Percentiles rank a stretch among this genome's conserved stretches.
phyloP scores from a whole-genome alignment of 2,113 vertebrate species.

The Nothoprocta pentlandii region DNA sequence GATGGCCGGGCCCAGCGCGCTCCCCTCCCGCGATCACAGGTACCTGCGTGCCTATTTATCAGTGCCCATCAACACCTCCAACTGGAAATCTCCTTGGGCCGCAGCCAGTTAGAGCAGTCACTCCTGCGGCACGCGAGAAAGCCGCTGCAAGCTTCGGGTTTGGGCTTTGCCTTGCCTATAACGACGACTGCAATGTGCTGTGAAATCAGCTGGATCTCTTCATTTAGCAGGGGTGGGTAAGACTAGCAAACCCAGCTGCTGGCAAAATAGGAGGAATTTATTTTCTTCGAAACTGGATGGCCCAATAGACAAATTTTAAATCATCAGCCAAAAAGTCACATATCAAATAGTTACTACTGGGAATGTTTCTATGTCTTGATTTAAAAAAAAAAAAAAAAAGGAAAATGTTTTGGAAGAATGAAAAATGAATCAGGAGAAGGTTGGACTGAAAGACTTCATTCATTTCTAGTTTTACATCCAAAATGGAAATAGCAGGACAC shows the following conservation, averaged over 20 bases:
- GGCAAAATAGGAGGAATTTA: neutral
- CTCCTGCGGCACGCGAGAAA: neutral
- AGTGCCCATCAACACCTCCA: accelerated
- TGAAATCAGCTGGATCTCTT: neutral
- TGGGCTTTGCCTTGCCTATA: neutral
- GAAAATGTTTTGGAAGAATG: neutral
- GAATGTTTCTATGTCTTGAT: neutral
- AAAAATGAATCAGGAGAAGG: neutral
- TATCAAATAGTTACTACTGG: neutral
- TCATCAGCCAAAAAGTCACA: neutral
- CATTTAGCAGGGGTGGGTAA: neutral
- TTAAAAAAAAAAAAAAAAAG: neutral
- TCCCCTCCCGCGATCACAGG: neutral
- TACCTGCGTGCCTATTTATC: neutral
- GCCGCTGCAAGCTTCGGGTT: neutral
- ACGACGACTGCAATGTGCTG: too few species aligned
- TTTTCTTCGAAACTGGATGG: neutral
- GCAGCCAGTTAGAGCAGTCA: neutral
- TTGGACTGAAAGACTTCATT: neutral
- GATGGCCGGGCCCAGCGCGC: neutral
- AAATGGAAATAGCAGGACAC: neutral
- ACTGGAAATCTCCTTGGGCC: neutral
- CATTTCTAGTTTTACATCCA: neutral
- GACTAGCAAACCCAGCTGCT: neutral
- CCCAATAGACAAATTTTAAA: neutral